Conservation (phyloP, 2,797 vertebrate genomes). For the Melanotaenia maccullochi region DNA sequence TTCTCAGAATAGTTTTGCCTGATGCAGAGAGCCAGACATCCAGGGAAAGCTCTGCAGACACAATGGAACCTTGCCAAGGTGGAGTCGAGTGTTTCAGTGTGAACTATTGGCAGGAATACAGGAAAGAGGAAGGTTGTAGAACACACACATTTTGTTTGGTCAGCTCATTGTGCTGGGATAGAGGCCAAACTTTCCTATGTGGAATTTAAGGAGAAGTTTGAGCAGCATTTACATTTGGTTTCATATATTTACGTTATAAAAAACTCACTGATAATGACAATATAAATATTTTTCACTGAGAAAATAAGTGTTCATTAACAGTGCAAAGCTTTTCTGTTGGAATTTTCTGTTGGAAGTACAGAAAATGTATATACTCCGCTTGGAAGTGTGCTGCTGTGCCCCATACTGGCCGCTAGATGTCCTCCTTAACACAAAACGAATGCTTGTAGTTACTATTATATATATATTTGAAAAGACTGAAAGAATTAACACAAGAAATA, state of each 20-base stretch:
- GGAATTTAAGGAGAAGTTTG: slow-evolving; percentile 43
- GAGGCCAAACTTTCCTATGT: slow-evolving; percentile 37
- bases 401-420: slow-evolving; percentile 49
- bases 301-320: not conserved
- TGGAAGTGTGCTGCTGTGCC: not conserved
- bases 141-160: slow-evolving; percentile 67
- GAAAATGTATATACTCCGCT: not conserved
- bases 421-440: not conserved
- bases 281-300: no score
- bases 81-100: slow-evolving; percentile 44
- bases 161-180: slow-evolving; percentile 37
- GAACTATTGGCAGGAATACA: slow-evolving; percentile 58
- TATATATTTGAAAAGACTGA: not conserved
- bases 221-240: slow-evolving; percentile 16
- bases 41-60: slow-evolving; percentile 59
- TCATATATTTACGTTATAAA: slow-evolving; percentile 1
- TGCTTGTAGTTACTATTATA: not conserved
- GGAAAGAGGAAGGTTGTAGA: slow-evolving; percentile 47
- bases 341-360: not conserved
- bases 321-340: not conserved
- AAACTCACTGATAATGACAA: not conserved
- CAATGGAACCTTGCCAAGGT: slow-evolving; percentile 62
- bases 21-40: slow-evolving; percentile 56
- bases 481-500: not conserved
- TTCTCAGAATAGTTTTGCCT: slow-evolving; percentile 51